Conservation (phyloP, 1,140 invertebrate genomes). For the Colletes latitarsis region DNA sequence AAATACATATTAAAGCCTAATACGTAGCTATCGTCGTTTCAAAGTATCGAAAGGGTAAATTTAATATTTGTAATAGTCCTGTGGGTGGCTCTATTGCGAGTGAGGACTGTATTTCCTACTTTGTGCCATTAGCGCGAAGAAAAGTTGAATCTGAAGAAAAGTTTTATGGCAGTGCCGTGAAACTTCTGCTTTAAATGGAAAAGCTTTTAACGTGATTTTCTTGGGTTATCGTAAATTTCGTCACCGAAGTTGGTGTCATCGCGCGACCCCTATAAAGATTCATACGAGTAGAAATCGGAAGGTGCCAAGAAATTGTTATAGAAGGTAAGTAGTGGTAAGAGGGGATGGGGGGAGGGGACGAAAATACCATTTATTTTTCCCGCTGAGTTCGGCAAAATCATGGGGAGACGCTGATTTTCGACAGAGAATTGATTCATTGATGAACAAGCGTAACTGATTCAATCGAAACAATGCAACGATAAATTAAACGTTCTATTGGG, state of each 20-base stretch:
- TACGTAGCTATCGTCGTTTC: too few relatives aligned
- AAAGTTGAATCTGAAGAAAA: background rate
- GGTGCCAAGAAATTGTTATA: background rate
- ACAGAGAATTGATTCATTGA: background rate
- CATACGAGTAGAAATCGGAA: slow-evolving; percentile 4
- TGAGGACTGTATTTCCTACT: background rate
- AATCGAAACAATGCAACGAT: background rate
- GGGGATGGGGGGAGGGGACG: background rate
- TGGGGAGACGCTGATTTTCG: background rate
- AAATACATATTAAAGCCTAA: too few relatives aligned
- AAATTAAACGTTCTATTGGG: background rate
- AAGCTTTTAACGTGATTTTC: slow-evolving; percentile 32
- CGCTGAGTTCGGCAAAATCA: background rate
- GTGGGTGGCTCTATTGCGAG: too few relatives aligned
- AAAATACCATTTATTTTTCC: background rate
- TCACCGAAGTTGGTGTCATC: background rate
- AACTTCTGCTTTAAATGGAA: background rate
- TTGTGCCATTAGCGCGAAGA: background rate
- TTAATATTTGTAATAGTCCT: too few relatives aligned
- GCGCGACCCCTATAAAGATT: background rate
- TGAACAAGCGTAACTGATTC: background rate
- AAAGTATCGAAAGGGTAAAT: too few relatives aligned
- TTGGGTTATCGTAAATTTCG: slow-evolving; percentile 11
- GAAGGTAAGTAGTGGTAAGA: background rate
- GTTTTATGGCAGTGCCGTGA: background rate